Base-by-base conservation (phyloP, 37 sponge, comb jelly and placozoan genomes). In the Halisarca cf. caerulea region DNA sequence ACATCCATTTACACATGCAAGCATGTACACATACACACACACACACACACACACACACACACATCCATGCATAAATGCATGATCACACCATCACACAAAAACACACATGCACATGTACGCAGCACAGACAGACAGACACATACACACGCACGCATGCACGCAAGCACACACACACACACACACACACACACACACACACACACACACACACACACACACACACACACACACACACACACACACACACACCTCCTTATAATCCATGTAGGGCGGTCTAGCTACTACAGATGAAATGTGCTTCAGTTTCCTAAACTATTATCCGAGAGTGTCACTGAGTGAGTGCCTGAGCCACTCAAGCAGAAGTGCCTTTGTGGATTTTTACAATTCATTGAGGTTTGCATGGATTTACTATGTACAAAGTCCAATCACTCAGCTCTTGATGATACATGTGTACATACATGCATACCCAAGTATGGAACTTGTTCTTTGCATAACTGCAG, bases 201-300 rank as follows among this genome's bases (percentile, higher is more conserved):
- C 51, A 47, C 51, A 47, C 51, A 47, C 51, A 47, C 51, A 47
- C 51, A 47, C 51, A 47, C 51, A 47, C 51, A 47, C 51, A 47
- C 51, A 47, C 51, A 47, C 51, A 47, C 51, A 47, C 51, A 47
- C 51, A 47, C 51, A 47, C 51, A 47, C 51, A 47, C 51, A 47
- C 51, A 47, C 51, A 47, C 9, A 11, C 6, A 47, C 51, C n/a
- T 68, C 4, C 69, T 68, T 17, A 32, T 68, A 2, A 3, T 4
- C 69, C 28, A 9, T 74, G 25, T 41, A 74, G 77, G 77, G 77
- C 41, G 77, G 77, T 74, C 11, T 74, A 2, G 77, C 77, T 74
- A 74, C 77, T 2, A 41, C 77, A 23, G 77, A 74, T 74, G 77
- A 74, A 40, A 74, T 74, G 77, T 74, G 77, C 44, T 21, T 74